Conservation (phyloP, 2,797 vertebrate genomes). For the Crenichthys baileyi region DNA sequence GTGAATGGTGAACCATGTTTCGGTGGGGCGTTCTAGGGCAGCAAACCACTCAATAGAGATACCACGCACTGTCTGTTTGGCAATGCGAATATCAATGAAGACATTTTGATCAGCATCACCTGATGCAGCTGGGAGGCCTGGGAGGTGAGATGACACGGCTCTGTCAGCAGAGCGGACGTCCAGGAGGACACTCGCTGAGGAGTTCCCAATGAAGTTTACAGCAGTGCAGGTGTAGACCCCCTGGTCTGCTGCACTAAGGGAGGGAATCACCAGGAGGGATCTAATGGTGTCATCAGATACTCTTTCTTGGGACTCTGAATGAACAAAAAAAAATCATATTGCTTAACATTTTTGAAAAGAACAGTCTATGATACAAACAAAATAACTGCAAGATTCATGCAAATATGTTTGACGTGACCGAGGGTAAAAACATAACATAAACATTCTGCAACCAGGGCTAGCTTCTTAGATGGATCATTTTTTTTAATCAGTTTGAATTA, state of each 20-base stretch:
- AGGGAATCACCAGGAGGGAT: slow-evolving; percentile 85
- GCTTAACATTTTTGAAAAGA: neutral
- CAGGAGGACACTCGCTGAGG: slow-evolving; percentile 75
- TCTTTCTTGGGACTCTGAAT: slow-evolving; percentile 80
- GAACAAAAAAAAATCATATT: neutral
- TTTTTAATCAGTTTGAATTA: too few relatives aligned
- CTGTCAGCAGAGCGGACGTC: slow-evolving; percentile 58
- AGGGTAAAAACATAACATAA: too few relatives aligned
- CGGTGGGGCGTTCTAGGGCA: slow-evolving; percentile 71
- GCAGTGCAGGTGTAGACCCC: slow-evolving; percentile 89
- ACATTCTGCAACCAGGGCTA: too few relatives aligned
- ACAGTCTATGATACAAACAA: neutral
- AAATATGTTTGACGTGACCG: neutral
- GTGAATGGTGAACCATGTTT: slow-evolving; percentile 90
- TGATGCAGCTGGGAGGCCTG: slow-evolving; percentile 26
- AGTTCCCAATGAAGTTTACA: slow-evolving; percentile 88
- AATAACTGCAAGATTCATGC: neutral
- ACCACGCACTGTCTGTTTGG: slow-evolving; percentile 87
- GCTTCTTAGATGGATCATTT: too few relatives aligned
- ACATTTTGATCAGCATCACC: slow-evolving; percentile 69
- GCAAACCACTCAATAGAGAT: slow-evolving; percentile 90
- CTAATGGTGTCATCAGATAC: slow-evolving; percentile 83
- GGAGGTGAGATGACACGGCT: slow-evolving; percentile 35
- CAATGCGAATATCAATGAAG: slow-evolving; percentile 87
- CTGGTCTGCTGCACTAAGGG: slow-evolving; percentile 74